Percentiles rank a stretch among this genome's conserved stretches.
Evolutionary conservation across 2,797 vertebrate genomes (phyloP).

Genomic region (Discoglossus pictus): DNA sequence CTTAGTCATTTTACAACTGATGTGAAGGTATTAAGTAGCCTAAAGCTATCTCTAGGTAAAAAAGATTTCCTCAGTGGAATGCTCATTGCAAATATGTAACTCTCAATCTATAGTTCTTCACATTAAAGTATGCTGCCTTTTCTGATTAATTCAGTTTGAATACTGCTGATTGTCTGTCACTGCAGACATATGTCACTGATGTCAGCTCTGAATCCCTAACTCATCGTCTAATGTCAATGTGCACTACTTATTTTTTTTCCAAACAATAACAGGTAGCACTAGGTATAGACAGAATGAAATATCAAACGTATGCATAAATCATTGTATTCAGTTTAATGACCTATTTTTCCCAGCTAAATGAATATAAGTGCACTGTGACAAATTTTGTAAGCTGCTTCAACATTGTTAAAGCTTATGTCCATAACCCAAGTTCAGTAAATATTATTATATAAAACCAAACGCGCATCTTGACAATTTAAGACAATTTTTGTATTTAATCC

Average conservation of each 20-base stretch:
- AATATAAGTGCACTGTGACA: no score
- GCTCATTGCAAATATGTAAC: slow-evolving; percentile 75
- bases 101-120: slow-evolving; percentile 65
- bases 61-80: slow-evolving; percentile 72
- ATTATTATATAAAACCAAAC: no score
- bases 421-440: no score
- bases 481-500: no score
- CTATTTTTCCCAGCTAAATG: no score
- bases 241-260: slow-evolving; percentile 68
- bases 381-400: no score
- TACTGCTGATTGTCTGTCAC: slow-evolving; percentile 71
- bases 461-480: no score
- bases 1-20: slow-evolving; percentile 64
- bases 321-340: no score
- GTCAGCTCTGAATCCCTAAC: slow-evolving; percentile 71
- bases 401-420: no score
- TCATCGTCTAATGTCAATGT: slow-evolving; percentile 67
- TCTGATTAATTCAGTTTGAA: slow-evolving; percentile 76
- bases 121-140: slow-evolving; percentile 72
- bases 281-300: no score
- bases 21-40: slow-evolving; percentile 75
- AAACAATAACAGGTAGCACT: no score
- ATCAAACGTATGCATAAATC: no score
- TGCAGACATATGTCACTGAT: slow-evolving; percentile 69
- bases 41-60: slow-evolving; percentile 72